Evolutionary conservation across 30 jellyfish, hydroid and myxozoan species (phyloP), one percentile per base, ranked within the genome.

Genomic region (Hydractinia echinata): DNA sequence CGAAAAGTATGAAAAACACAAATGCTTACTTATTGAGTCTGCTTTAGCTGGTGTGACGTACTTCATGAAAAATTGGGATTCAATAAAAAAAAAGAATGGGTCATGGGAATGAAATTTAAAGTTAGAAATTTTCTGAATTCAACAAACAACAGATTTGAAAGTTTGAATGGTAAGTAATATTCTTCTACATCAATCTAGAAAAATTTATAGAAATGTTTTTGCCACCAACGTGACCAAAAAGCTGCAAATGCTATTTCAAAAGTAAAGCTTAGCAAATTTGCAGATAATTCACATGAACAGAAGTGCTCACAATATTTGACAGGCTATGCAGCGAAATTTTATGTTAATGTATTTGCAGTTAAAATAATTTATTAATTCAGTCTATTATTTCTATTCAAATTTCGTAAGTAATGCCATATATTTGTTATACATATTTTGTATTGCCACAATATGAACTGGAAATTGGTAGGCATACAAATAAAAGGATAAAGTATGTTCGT

Each of bases 21-120:
- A 64, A 54, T 51, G 50, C 14, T 58, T 64, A n/a, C 16, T 85
- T 10, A 81, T 8, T 58, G 44, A 49, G 10, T 55, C 30, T 14
- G 82, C 66, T 4, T 71, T 83, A 14, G 5, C 20, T 49, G n/a
- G 51, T 8, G 94, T 84, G 49, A 10, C 30, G 10, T 84, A 77
- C 77, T 77, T 55, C 55, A 77, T 64, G 8, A 68, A 62, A 18
- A 50, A 79, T 49, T 84, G 94, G 94, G 84, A 62, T 21, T 77
- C 89, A 9, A 84, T 84, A n/a, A n/a, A 20, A 52, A 72, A 51
- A 73, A 55, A 11, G 89, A 84, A 66, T 84, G 94, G 94, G 94
- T 84, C 18, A 51, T 20, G 16, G 90, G 94, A 13, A 8, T 77
- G 16, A 72, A 82, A 50, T 67, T 15, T 55, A n/a, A 54, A 16